phyloP scores from a whole-genome alignment of 2,113 vertebrate genomes.

The Galemys pyrenaicus region DNA sequence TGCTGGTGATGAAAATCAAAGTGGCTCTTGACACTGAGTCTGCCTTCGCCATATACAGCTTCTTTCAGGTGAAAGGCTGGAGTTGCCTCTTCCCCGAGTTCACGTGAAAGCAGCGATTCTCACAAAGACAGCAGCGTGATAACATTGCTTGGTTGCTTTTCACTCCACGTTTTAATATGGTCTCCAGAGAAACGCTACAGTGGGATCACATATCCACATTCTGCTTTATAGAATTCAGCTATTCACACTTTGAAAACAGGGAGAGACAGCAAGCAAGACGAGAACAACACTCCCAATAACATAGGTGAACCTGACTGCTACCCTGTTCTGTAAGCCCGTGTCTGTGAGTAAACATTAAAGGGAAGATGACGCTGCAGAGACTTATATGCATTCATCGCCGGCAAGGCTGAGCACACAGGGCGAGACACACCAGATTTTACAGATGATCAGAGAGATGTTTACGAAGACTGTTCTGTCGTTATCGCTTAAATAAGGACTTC shows the following conservation, averaged over 20 bases:
- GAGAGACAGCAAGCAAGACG: not conserved
- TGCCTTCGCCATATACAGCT: not conserved
- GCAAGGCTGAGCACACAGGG: not conserved
- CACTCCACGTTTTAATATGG: not conserved
- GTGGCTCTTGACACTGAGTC: not conserved
- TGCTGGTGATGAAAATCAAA: conserved; percentile 5
- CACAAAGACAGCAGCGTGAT: not conserved
- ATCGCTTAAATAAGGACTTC: not conserved
- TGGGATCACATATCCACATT: not conserved
- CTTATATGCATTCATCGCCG: not conserved
- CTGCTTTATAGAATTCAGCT: not conserved
- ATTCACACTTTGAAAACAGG: not conserved
- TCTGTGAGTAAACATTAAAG: not conserved
- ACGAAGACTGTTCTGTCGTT: not conserved
- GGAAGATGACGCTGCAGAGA: not conserved
- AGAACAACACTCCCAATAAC: not conserved
- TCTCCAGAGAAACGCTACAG: not conserved
- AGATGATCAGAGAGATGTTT: not conserved
- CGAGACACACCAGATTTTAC: not conserved
- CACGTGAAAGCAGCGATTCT: not conserved
- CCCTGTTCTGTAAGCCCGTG: not conserved
- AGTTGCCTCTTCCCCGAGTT: not conserved
- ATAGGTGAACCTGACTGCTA: not conserved
- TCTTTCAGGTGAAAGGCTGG: not conserved
- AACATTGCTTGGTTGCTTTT: not conserved